Evolutionary conservation across 2,797 vertebrate genomes (phyloP).

Genomic region (Botia almorhae): DNA sequence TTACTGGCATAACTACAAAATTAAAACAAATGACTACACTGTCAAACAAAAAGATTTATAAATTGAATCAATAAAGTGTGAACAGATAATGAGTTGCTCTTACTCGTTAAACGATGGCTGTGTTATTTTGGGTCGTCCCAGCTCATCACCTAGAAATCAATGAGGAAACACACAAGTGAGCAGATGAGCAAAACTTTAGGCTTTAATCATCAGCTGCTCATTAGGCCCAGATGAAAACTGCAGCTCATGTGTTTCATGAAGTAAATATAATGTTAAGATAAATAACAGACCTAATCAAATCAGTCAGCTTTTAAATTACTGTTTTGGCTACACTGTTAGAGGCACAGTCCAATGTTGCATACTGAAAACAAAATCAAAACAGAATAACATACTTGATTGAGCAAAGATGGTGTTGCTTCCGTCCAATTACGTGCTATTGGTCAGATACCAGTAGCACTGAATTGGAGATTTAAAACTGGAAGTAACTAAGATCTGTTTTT

Average conservation of each 20-base stretch:
- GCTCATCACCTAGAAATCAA: constrained; percentile 87
- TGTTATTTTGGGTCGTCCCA: constrained; percentile 83
- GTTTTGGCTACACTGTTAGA: not conserved
- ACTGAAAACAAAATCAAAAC: not conserved
- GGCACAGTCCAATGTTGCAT: not conserved
- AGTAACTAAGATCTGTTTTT: not conserved
- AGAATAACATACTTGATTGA: not conserved
- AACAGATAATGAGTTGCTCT: constrained; percentile 67
- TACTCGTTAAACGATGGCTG: constrained; percentile 85
- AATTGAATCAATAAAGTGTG: not conserved
- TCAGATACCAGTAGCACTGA: not conserved
- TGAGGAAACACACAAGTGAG: constrained; percentile 52
- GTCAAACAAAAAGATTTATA: not conserved
- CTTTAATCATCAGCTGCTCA: constrained; percentile 13
- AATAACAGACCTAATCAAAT: not conserved
- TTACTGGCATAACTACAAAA: not conserved
- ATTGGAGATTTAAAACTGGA: not conserved
- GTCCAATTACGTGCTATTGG: not conserved
- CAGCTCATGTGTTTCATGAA: constrained; percentile 44
- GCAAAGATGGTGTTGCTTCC: not conserved
- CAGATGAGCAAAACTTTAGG: not conserved
- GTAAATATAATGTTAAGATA: not conserved
- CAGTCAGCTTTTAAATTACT: not conserved
- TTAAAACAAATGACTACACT: not conserved
- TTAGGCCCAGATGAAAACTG: constrained; percentile 7